Conservation (phyloP, 2,888 invertebrate genomes). For the Syrphus vitripennis region DNA sequence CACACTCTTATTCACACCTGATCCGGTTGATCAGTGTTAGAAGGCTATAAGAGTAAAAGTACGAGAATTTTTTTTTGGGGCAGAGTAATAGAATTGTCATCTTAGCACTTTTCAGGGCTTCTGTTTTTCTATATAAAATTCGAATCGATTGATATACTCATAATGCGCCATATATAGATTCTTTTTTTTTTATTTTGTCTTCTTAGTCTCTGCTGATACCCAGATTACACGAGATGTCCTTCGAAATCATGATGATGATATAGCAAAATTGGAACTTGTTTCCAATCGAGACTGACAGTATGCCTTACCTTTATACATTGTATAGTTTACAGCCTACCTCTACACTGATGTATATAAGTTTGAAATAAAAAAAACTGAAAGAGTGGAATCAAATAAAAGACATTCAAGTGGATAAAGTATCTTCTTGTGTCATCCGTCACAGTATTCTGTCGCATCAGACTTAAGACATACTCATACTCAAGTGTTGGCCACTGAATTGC, state of each 20-base stretch:
- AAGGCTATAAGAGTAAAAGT: background rate
- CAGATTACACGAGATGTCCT: constrained; percentile 56
- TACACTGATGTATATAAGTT: background rate
- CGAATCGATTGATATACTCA: background rate
- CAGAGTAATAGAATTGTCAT: constrained; percentile 61
- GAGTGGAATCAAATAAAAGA: constrained; percentile 51
- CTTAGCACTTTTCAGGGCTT: constrained; percentile 33
- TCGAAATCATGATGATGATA: constrained; percentile 8
- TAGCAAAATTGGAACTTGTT: constrained; percentile 25
- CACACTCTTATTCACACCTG: constrained; percentile 67
- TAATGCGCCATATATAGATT: constrained; percentile 33
- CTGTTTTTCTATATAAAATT: no score
- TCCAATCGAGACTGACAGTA: background rate
- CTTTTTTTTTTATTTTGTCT: background rate
- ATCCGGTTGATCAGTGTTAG: constrained; percentile 36
- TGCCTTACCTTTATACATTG: background rate
- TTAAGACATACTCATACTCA: constrained; percentile 32
- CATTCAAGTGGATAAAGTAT: constrained; percentile 58
- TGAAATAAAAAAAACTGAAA: background rate
- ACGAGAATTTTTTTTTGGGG: background rate
- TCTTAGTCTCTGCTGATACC: constrained; percentile 8
- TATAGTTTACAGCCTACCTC: background rate
- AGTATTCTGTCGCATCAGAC: constrained; percentile 40
- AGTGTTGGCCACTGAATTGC: constrained; percentile 65
- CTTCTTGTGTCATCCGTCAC: constrained; percentile 50